phyloP scores from a whole-genome alignment of 2,113 vertebrate species.

The Ameiurus melas region DNA sequence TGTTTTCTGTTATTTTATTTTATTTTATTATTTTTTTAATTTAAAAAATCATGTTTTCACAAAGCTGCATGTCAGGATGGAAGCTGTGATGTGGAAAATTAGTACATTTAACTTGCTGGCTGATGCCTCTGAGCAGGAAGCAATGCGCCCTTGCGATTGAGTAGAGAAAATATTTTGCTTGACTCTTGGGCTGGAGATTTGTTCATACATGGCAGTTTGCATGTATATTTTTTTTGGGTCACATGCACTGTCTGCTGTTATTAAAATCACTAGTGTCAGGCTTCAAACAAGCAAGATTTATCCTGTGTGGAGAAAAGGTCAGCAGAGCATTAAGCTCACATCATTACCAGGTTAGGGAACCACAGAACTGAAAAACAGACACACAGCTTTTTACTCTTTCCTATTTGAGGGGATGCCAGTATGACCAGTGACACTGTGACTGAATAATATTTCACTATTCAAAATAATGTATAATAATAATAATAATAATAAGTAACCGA shows the following conservation, averaged over 20 bases:
- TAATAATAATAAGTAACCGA: neutral
- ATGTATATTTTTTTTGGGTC: constrained; percentile 47
- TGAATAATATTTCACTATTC: neutral
- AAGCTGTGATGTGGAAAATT: constrained; percentile 67
- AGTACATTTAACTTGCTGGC: constrained; percentile 50
- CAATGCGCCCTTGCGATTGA: constrained; percentile 65
- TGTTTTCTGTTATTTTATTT: constrained; percentile 20
- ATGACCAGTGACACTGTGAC: neutral
- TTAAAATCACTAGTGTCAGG: constrained; percentile 67
- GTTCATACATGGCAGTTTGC: constrained; percentile 48
- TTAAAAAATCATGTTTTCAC: constrained; percentile 48
- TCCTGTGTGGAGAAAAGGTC: constrained; percentile 50
- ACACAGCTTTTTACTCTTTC: neutral
- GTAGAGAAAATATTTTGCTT: constrained; percentile 73
- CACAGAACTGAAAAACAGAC: constrained; percentile 13
- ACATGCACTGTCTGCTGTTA: constrained; percentile 56
- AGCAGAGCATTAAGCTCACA: constrained; percentile 22
- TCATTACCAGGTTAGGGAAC: constrained; percentile 1
- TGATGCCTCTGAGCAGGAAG: constrained; percentile 68
- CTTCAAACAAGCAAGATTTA: constrained; percentile 56
- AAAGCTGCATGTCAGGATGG: constrained; percentile 58
- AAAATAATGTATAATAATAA: neutral
- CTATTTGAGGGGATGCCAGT: neutral
- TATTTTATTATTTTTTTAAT: neutral
- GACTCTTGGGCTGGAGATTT: constrained; percentile 62